Conservation (phyloP, 2,797 vertebrate species). For the Clamator glandarius region DNA sequence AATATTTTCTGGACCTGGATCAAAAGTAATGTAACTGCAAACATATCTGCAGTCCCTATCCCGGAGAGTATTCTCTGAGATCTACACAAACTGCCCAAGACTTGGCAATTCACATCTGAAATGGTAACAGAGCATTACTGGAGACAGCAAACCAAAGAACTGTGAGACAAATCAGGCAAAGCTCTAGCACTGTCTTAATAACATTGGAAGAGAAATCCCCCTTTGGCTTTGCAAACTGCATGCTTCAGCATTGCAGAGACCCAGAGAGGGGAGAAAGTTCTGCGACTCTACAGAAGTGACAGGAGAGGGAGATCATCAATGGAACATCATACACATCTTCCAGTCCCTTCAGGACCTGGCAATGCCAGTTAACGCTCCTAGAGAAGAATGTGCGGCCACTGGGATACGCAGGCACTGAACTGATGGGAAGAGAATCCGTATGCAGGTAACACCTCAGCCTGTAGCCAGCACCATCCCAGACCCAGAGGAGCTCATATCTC, state of each 20-base stretch:
- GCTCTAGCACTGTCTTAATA: background rate
- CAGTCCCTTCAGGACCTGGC: background rate
- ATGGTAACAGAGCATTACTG: background rate
- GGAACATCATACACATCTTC: background rate
- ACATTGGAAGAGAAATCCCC: background rate
- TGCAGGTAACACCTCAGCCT: background rate
- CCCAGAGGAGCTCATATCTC: background rate
- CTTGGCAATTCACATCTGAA: background rate
- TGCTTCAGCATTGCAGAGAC: background rate
- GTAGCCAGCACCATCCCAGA: background rate
- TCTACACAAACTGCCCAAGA: background rate
- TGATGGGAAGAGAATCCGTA: background rate
- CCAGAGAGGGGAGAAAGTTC: background rate
- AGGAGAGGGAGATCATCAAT: background rate
- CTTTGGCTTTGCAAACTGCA: background rate
- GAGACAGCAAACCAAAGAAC: background rate
- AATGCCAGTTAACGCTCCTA: background rate
- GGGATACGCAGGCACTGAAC: background rate
- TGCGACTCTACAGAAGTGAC: background rate
- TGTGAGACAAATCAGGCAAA: background rate
- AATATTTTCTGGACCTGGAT: background rate
- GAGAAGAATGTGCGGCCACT: accelerated
- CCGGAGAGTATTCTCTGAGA: background rate
- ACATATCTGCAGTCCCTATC: background rate
- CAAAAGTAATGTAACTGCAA: background rate